Conservation (phyloP, 2,113 vertebrate species). For the Psilopsiagon aurifrons region DNA sequence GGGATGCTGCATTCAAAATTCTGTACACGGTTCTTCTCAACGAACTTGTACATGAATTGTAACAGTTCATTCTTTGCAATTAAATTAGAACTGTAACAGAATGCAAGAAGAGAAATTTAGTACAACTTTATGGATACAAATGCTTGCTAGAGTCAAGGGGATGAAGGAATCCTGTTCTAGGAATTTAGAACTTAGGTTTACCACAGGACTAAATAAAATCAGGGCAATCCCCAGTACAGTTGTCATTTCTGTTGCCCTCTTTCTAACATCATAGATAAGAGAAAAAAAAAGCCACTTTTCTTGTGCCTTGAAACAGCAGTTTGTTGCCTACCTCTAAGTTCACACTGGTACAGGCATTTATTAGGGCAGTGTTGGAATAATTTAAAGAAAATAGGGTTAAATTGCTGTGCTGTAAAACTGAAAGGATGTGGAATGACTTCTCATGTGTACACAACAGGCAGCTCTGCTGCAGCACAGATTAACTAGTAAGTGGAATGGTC, state of each 20-base stretch:
- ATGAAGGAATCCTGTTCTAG: not conserved
- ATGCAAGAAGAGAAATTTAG: not conserved
- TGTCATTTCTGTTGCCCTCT: not conserved
- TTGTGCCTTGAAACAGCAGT: not conserved
- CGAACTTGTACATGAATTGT: not conserved
- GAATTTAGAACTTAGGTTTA: not conserved
- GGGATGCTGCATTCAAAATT: not conserved
- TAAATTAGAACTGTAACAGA: conserved; percentile 5
- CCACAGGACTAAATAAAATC: not conserved
- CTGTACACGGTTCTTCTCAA: not conserved
- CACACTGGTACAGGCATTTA: not conserved
- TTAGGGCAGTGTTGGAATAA: not conserved
- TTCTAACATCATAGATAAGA: not conserved
- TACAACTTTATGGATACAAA: not conserved
- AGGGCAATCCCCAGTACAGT: not conserved
- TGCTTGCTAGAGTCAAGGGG: not conserved
- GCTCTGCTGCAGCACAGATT: not conserved
- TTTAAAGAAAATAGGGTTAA: not conserved
- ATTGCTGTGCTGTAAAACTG: not conserved
- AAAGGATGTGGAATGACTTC: not conserved
- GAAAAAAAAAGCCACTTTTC: not conserved
- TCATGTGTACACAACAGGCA: not conserved
- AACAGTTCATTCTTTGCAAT: not conserved
- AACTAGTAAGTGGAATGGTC: not conserved
- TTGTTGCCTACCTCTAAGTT: not conserved